Base-by-base conservation (phyloP, 2,113 vertebrate species). In the Steatornis caripensis region DNA sequence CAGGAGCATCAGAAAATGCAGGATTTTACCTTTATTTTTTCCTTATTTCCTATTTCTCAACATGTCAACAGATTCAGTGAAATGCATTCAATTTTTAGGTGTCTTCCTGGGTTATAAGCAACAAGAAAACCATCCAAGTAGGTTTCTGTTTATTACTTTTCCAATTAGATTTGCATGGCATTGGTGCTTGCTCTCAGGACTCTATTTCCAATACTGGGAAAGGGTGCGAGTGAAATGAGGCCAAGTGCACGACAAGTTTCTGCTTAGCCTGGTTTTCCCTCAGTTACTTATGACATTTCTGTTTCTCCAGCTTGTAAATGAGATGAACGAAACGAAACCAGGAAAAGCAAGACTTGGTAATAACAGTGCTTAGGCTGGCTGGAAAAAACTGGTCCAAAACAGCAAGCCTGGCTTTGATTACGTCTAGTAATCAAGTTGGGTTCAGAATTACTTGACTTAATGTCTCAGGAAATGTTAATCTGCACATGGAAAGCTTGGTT, bases 361-460 rank as follows among this genome's bases (percentile, higher is more conserved):
- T 95, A 94, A 94, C 45, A 94, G 60, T 91, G 72, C 87, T 95
- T 95, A 95, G 29, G 27, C 75, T 78, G 70, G 45, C 95, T 98
- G 95, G 97, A 97, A 98, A 97, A 97, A 97, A 93, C 84, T 96
- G 90, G 96, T 94, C 84, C 70, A 65, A 84, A 96, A 94, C 85
- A 97, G 92, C 90, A 97, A 95, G 84, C 41, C 94, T 97, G 97
- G 94, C 84, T 98, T 97, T 97, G 97, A 98, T 98, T 97, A 97
- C 89, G 95, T 97, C 85, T 96, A 55, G 93, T 93, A 97, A 97
- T 97, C 98, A 98, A 97, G 94, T 83, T 95, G 64, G 94, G 82
- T 92, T 95, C 92, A 88, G 91, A 97, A 96, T 89, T 84, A 96
- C 96, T 97, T 95, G 94, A 96, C 94, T 97, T 97, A 97, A 97